Evolutionary conservation across 1,140 invertebrate genomes (phyloP).

Genomic region (Lordiphosa clarofinis): DNA sequence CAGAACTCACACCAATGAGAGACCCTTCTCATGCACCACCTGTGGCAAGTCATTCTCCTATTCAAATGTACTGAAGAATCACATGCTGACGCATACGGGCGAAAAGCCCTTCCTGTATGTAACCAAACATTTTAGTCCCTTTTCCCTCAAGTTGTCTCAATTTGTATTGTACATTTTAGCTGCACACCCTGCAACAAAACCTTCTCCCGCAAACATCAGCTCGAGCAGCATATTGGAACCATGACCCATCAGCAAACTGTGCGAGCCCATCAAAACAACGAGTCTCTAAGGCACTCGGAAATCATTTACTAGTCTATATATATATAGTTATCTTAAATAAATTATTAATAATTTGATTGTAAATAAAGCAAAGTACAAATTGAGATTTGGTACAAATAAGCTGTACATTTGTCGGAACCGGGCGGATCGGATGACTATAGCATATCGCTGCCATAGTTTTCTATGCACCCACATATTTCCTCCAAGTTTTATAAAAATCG

Average conservation of each 20-base stretch:
- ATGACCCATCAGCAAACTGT: conserved; percentile 76
- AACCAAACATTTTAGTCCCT: neutral
- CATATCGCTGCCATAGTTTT: too few relatives aligned
- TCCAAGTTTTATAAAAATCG: too few relatives aligned
- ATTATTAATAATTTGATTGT: conserved; percentile 29
- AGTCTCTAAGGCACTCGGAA: conserved; percentile 29
- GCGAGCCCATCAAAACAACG: conserved; percentile 41
- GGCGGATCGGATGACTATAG: too few relatives aligned
- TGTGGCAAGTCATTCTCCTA: conserved; percentile 87
- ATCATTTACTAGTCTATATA: conserved; percentile 48
- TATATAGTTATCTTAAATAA: conserved; percentile 23
- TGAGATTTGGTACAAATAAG: too few relatives aligned
- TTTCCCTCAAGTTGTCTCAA: neutral
- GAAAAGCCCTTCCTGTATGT: conserved; percentile 77
- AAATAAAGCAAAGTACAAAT: conserved; percentile 60
- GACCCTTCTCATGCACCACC: conserved; percentile 85
- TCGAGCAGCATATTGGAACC: conserved; percentile 71
- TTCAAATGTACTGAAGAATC: conserved; percentile 83
- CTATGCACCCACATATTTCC: too few relatives aligned
- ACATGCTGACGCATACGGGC: conserved; percentile 80
- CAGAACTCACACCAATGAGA: conserved; percentile 86
- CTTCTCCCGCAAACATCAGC: conserved; percentile 73
- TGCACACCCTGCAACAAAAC: conserved; percentile 76
- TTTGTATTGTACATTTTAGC: conserved; percentile 27
- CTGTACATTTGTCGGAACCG: too few relatives aligned